Evolutionary conservation across 1,140 invertebrate species (phyloP), one percentile per base, ranked within the genome.

Genomic region (Marisa cornuarietis): DNA sequence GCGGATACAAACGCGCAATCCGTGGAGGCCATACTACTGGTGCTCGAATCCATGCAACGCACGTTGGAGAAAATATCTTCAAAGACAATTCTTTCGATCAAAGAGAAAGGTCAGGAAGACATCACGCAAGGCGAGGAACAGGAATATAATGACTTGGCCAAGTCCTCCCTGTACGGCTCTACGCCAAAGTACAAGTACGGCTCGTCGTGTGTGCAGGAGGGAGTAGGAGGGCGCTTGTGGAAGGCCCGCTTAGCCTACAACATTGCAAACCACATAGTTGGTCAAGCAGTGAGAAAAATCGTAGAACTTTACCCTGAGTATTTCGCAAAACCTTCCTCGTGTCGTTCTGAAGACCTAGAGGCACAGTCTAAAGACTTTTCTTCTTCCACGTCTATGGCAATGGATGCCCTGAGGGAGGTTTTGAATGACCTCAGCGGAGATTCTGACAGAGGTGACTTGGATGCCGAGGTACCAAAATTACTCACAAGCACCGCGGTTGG

Each of bases 191-290:
- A 10, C 7, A 24, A n/a, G n/a, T n/a, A n/a, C 31, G 11, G 14
- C 62, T 52, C 76, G n/a, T 63, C 22, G 24, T 66, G 49, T 49
- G 51, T 52, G 26, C 22, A 14, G 22, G 26, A 69, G 66, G 63
- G 52, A 77, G 51, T 31, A 77, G 26, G 61, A 31, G 26, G 63
- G 49, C 26, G 62, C 26, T 65, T 63, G 72, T 63, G 63, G 26
- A 65, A 68, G 13, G 31, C 63, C 26, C 65, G 51, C 18, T 69
- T 68, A 26, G 76, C 76, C 31, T 77, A 77, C 49, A 77, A 63
- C 76, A 77, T 77, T 68, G 76, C 76, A 11, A 63, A 77, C 26
- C 63, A 77, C 26, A 63, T 77, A 3, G 63, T 77, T 14, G 76
- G 76, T 54, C 76, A 77, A n/a, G 76, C 65, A 9, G 31, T 69